Percentiles rank a stretch among this genome's conserved stretches.
Conservation (phyloP, 2,888 invertebrate genomes). For the Dolichomitus sp. region DNA sequence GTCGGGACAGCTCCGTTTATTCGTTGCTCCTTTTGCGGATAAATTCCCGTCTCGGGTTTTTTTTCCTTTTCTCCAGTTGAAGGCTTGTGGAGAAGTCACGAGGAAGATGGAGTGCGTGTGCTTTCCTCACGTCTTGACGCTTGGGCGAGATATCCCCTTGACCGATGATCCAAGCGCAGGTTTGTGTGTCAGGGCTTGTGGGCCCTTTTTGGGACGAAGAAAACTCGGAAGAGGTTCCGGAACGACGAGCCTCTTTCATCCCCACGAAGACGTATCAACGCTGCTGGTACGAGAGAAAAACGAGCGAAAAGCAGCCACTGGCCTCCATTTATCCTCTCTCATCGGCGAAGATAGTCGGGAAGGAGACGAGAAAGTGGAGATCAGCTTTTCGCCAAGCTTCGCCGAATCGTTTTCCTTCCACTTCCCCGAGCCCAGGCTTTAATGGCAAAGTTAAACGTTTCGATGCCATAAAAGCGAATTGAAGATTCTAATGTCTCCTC, state of each 20-base stretch:
- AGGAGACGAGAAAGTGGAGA: constrained; percentile 9
- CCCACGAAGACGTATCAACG: constrained; percentile 14
- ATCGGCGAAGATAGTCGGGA: constrained; percentile 8
- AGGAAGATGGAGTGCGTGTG: constrained; percentile 53
- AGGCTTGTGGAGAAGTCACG: constrained; percentile 1
- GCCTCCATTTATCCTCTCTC: constrained; percentile 27
- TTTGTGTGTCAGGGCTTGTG: constrained; percentile 22
- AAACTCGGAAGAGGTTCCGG: constrained; percentile 8
- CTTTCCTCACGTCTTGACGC: constrained; percentile 54
- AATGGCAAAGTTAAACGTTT: constrained; percentile 73
- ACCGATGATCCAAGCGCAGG: constrained; percentile 58
- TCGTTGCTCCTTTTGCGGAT: constrained; percentile 11
- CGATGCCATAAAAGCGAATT: constrained; percentile 70
- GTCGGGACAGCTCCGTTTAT: constrained; percentile 15
- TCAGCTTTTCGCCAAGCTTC: constrained; percentile 64
- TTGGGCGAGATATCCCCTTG: constrained; percentile 55
- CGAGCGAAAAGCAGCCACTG: neutral
- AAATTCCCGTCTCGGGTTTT: constrained; percentile 37
- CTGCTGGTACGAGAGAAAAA: constrained; percentile 14
- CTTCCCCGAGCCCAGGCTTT: constrained; percentile 47
- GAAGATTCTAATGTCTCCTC: constrained; percentile 70
- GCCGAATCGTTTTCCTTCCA: constrained; percentile 72
- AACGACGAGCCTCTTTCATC: constrained; percentile 1
- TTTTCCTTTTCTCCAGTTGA: neutral
- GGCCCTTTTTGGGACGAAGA: constrained; percentile 10